Base-by-base conservation (phyloP, 2,797 vertebrate genomes). In the Limosa lapponica region DNA sequence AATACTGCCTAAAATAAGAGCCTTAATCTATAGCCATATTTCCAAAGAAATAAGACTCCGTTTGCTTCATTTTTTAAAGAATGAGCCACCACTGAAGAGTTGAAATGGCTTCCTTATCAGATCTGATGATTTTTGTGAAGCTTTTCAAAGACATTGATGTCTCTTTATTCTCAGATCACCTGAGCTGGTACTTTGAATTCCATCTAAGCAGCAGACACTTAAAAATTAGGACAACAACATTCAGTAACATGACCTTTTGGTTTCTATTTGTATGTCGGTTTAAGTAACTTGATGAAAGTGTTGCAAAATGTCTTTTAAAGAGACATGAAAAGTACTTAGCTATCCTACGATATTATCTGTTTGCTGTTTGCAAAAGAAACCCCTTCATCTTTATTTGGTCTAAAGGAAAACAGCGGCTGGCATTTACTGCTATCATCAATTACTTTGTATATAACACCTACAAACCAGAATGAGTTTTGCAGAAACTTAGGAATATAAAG, bases 1-100 rank as follows among this genome's bases (percentile, higher is more conserved):
- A 37, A 19, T 10, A 32, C 8, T 36, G 9, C 7, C 12, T 10
- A 25, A 28, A 41, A 32, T 30, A 8, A 11, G 12, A 52, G 1
- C 1, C 30, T 59, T 66, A 25, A 27, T 69, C 18, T 51, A 6
- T 57, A 34, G 5, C 3, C 13, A 8, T 1, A 2, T 49, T 54
- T 65, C 13, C 37, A 71, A 51, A 64, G 5, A 64, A 48, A 66
- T 55, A 16, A 71, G 1, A 2, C 6, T 48, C 0, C 2, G 1
- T 51, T 69, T 44, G 5, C 58, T 61, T n/a, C 0, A 8, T 18
- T 69, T 82, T 81, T 78, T 8, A 19, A 24, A 22, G 36, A 78
- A 5, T 37, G 16, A 46, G 4, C 1, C 16, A 34, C 8, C 10
- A 19, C 19, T 19, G 19, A 41, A 36, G 20, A n/a, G 9, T 3